Base-by-base conservation (phyloP, 1,140 invertebrate species). In the Sitophilus oryzae region DNA sequence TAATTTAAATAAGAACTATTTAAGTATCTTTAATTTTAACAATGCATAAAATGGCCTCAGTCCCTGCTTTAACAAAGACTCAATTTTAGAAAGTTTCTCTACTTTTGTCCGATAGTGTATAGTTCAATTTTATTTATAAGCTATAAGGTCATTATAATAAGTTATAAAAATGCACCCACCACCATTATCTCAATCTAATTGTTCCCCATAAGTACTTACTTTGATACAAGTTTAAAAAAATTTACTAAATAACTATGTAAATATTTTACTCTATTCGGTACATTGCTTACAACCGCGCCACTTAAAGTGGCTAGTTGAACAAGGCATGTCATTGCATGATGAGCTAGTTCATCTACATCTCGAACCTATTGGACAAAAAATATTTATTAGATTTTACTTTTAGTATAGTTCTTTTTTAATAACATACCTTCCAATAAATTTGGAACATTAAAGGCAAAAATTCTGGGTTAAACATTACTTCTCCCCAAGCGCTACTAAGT, bases 401-500 rank as follows among this genome's bases (percentile, higher is more conserved):
- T 8, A 5, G 8, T 8, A 16, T 20, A 20, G 9, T 20, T n/a
- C n/a, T n/a, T n/a, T n/a, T n/a, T 2, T 20, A 16, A 19, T 2
- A 10, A 6, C 37, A 34, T 8, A 91, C 81, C 77, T 89, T 87
- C 79, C 85, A 84, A 71, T 92, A 89, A 44, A 92, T 75, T 73
- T 88, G 82, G 68, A 92, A 93, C 71, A 93, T 89, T 23, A 93
- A 66, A 35, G 85, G 77, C 44, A 91, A 68, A 8, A 93, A 73
- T 52, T 78, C 76, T 19, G 84, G 80, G 66, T 89, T 81, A 37
- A 90, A 73, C 48, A 94, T 82, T 6, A 88, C 78, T 53, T 89
- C 83, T 59, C 77, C 77, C 92, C 91, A 94, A 19, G 76, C 69
- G 4, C 71, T 58, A 45, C 73, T 77, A 40, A 88, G 71, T 46